Percentiles rank a stretch among this genome's conserved stretches.
Evolutionary conservation across 2,888 invertebrate genomes (phyloP).

Genomic region (Leuctra nigra): DNA sequence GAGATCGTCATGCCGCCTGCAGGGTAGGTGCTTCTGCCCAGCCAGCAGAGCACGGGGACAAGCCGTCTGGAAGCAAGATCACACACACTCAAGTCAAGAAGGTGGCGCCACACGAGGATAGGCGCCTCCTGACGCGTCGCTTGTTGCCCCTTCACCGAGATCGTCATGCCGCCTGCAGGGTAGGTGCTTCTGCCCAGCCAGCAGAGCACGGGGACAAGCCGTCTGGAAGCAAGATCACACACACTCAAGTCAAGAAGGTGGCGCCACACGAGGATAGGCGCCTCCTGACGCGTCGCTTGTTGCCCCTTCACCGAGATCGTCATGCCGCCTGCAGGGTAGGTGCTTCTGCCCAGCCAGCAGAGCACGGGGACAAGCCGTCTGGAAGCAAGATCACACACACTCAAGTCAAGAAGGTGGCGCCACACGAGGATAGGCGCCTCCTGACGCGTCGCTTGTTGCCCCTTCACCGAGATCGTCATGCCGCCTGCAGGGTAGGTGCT

Average conservation of each 20-base stretch:
- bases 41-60: conserved; percentile 59
- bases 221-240: conserved; percentile 54
- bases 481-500: conserved; percentile 69
- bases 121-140: conserved; percentile 49
- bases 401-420: conserved; percentile 92
- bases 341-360: conserved; percentile 65
- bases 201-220: conserved; percentile 56
- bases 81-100: conserved; percentile 84
- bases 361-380: conserved; percentile 51
- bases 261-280: conserved; percentile 59
- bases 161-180: conserved; percentile 67
- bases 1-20: conserved; percentile 72
- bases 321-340: conserved; percentile 71
- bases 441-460: conserved; percentile 51
- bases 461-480: conserved; percentile 67
- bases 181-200: conserved; percentile 67
- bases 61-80: conserved; percentile 46
- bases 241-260: conserved; percentile 88
- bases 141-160: conserved; percentile 64
- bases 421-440: conserved; percentile 49
- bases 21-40: conserved; percentile 66
- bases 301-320: conserved; percentile 66
- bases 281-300: conserved; percentile 47
- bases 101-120: conserved; percentile 70
- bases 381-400: conserved; percentile 59